Base-by-base conservation (phyloP, 1,140 invertebrate species). In the Heliconius nattereri region DNA sequence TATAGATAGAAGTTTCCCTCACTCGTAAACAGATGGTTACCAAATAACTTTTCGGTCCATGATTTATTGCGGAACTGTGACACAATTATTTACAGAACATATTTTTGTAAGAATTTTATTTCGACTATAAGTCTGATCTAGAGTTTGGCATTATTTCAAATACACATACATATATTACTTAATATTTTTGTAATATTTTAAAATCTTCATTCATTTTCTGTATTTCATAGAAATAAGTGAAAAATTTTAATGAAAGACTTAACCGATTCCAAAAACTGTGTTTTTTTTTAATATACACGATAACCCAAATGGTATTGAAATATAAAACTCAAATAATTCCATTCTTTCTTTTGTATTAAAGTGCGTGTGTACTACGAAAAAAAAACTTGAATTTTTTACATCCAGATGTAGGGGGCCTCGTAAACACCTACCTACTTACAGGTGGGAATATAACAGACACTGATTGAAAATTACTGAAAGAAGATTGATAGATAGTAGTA, bases 61-160 rank as follows among this genome's bases (percentile, higher is more conserved):
- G 54, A 60, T 60, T 60, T 60, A 60, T 23, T 60, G 54, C 54
- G n/a, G 8, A 60, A 60, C 54, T 60, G 54, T 60, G n/a, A 23
- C 54, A 60, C 54, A 60, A 60, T 60, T 60, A 60, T 60, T 60
- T 60, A 60, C 54, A 60, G n/a, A 60, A 60, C 54, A 60, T 60
- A 60, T 60, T 60, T 60, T 60, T 60, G 54, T 60, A 60, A 60
- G n/a, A 26, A 60, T 8, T 60, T 60, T 60, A 60, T 60, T 60
- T 60, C n/a, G 11, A 60, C 54, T 57, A 1, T 57, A n/a, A 57
- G n/a, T 57, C 54, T 57, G n/a, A 57, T n/a, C n/a, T 23, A n/a
- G 54, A 57, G n/a, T n/a, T 60, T 60, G 54, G 54, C 54, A 23
- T 60, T 23, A 23, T 60, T 60, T 60, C 54, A 60, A 60, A 60